Evolutionary conservation across 1,140 invertebrate genomes (phyloP), one percentile per base, ranked within the genome.

Genomic region (Monochamus saltuarius): DNA sequence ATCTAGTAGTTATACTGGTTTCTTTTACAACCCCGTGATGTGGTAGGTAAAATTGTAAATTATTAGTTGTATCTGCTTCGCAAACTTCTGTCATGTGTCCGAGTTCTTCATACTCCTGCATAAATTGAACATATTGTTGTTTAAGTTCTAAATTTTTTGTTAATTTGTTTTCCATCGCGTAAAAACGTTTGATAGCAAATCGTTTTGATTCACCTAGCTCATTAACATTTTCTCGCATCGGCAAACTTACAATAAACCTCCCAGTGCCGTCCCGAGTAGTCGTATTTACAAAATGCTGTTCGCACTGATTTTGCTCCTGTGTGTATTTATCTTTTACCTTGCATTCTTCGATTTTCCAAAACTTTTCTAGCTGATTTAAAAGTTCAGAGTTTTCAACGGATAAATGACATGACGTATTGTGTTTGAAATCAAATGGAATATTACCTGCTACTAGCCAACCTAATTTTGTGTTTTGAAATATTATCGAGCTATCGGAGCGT

Each of bases 11-110:
- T 9, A 36, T 35, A 65, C 35, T 63, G 17, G 29, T 45, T 14
- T 65, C 61, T 34, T 64, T 69, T 49, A 59, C 67, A 64, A 64
- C 69, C 57, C 61, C 71, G 45, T 69, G 67, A 56, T 70, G 65
- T 7, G 59, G 56, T 10, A 65, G 70, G 52, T 70, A 64, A 56
- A 69, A 47, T 10, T 34, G 3, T 56, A 35, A 7, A 35, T 34
- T 34, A 14, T 10, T 11, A 35, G 2, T 22, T 17, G 8, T 19
- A 17, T 7, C 2, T 2, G 0, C 10, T 14, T 37, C 38, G 42
- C 4, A 7, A 11, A 49, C 14, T 14, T 8, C 16, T 17, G 43
- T 49, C 45, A 49, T 58, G 17, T 58, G 45, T 17, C 36, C 36
- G 16, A 50, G 19, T 4, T 35, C 9, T 29, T 47, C 39, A 46